Base-by-base conservation (phyloP, 2,797 vertebrate genomes). In the Enteromius thamalakanensis region DNA sequence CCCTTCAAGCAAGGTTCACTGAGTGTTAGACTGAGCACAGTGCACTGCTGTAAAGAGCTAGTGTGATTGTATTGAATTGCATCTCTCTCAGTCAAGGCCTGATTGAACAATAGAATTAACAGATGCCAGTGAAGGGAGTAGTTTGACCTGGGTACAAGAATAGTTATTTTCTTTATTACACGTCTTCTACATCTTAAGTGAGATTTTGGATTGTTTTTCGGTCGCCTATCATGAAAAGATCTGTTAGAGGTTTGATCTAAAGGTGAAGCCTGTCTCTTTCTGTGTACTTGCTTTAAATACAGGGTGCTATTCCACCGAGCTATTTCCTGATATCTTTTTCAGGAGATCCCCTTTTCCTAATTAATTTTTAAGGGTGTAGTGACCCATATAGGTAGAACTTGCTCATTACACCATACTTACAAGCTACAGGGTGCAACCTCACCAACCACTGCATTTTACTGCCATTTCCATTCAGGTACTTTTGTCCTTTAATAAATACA, bases 81-180 rank as follows among this genome's bases (percentile, higher is more conserved):
- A 34, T 65, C 42, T 65, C 49, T 55, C 51, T 53, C 6, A 76
- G 55, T 60, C 34, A 55, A 79, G 64, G 32, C 14, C 64, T 69
- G 64, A 67, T 17, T 67, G 19, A 51, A 49, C 17, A 79, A 32
- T 14, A 14, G 21, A 11, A 47, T 40, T 79, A 79, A 79, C 60
- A 49, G 17, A 29, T 65, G 58, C 58, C 40, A 37, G 17, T 79
- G 12, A 64, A 64, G 10, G 8, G 23, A 32, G 15, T 37, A 37
- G 12, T 58, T 40, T 58, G 37, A 6, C 51, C 6, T 58, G 32
- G 11, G 3, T 55, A 64, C 15, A 64, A 7, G 14, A 62, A 14
- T 64, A 29, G 14, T 32, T 64, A 3, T 64, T 34, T 55, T 69
- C 32, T 23, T 76, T 34, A 40, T 75, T 15, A 55, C 34, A 42